These are phyloP conservation scores for Hassar affinis DNA, from an alignment of 2,113 vertebrate species.

Conservation along the genomic window DNA sequence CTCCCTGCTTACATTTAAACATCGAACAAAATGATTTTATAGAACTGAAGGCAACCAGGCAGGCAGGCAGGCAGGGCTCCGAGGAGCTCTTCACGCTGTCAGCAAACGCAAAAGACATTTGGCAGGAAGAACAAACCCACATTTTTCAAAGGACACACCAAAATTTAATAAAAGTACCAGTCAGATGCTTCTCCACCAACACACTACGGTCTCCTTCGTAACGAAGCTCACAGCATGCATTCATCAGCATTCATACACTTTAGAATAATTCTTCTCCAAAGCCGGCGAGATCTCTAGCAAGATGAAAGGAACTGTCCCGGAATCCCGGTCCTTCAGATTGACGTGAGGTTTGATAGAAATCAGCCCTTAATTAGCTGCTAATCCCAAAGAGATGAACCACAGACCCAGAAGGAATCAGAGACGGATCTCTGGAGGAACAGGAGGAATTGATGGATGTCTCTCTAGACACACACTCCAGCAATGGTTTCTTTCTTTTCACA, in stretches of 20 bases:
- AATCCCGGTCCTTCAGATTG: conserved; percentile 5
- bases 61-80: not conserved
- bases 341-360: conserved; percentile 30
- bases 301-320: conserved; percentile 9
- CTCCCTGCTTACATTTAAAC: not conserved
- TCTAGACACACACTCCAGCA: not conserved
- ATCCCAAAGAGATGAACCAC: conserved; percentile 25
- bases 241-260: conserved; percentile 22
- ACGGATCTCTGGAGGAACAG: not conserved
- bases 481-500: not conserved
- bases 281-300: not conserved
- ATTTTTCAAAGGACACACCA: not conserved
- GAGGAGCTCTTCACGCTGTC: not conserved
- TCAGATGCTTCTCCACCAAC: conserved; percentile 6
- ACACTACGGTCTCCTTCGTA: conserved; percentile 5
- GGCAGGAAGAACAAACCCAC: not conserved
- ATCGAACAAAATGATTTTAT: not conserved
- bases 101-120: not conserved
- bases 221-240: conserved; percentile 3
- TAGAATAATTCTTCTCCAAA: conserved; percentile 6
- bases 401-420: conserved; percentile 17
- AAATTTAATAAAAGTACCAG: not conserved
- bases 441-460: conserved; percentile 15
- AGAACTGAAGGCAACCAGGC: too few relatives aligned
- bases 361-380: conserved; percentile 30